phyloP scores from a whole-genome alignment of 2,888 invertebrate species.

The Pristionchus maxplancki region DNA sequence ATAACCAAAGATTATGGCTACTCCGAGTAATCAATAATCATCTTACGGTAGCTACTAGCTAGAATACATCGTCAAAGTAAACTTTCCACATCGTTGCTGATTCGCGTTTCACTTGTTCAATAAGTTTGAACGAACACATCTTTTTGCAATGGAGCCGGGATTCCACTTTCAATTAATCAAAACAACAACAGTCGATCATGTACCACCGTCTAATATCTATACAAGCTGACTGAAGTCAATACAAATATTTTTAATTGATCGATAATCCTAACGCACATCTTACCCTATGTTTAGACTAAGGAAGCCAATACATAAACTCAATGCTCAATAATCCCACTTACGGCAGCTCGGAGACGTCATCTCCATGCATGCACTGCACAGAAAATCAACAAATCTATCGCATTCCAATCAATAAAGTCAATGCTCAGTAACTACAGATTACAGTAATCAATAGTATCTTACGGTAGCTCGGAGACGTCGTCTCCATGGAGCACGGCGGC shows the following conservation, averaged over 20 bases:
- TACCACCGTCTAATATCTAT: too few species aligned
- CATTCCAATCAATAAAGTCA: not conserved
- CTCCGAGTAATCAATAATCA: not conserved
- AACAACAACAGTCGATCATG: too few species aligned
- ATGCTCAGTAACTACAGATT: too few species aligned
- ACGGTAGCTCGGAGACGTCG: slow-evolving; percentile 63
- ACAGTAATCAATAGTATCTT: not conserved
- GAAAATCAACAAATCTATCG: not conserved
- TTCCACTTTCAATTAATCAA: too few species aligned
- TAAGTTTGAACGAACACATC: not conserved
- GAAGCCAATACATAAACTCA: not conserved
- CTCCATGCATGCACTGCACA: too few species aligned
- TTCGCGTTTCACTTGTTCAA: not conserved
- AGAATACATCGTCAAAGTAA: too few species aligned
- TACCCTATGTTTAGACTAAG: too few species aligned
- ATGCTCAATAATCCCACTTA: not conserved
- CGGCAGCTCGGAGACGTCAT: not conserved
- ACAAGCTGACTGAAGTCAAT: too few species aligned
- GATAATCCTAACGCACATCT: not conserved
- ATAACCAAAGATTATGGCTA: too few species aligned
- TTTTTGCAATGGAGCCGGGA: too few species aligned
- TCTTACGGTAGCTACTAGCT: slow-evolving; percentile 52
- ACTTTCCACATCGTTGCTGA: not conserved
- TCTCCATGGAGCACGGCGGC: slow-evolving; percentile 73
- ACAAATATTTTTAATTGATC: too few species aligned